Evolutionary conservation across 2,113 vertebrate species (phyloP).

Genomic region (western clawed frog (Xenopus tropicalis)): DNA sequence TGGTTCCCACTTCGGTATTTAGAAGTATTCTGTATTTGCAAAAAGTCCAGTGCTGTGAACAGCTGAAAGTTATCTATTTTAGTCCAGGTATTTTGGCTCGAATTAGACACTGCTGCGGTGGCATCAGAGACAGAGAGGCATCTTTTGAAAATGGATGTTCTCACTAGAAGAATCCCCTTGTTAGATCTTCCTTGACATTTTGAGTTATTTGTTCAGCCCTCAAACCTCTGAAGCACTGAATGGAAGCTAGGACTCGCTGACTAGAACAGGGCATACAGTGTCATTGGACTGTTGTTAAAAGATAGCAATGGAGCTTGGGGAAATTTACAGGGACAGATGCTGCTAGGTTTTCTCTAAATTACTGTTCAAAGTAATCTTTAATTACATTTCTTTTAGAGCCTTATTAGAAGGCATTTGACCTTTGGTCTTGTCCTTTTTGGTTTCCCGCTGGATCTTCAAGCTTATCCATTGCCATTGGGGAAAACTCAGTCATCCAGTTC

Average conservation of each 20-base stretch:
- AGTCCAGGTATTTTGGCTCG: background rate
- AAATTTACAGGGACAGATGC: conserved; percentile 1
- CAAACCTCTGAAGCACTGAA: conserved; percentile 17
- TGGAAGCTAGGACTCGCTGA: conserved; percentile 3
- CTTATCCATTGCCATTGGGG: background rate
- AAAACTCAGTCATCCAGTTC: background rate
- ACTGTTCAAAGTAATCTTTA: conserved; percentile 13
- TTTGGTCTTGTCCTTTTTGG: conserved; percentile 7
- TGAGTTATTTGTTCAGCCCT: conserved; percentile 30
- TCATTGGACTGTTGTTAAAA: conserved; percentile 15
- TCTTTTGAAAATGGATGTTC: conserved; percentile 27
- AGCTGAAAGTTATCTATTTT: conserved; percentile 3
- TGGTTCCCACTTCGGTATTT: background rate
- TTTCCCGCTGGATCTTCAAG: background rate
- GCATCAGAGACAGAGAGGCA: conserved; percentile 13
- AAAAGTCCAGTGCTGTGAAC: background rate
- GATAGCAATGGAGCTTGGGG: background rate
- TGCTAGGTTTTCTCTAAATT: conserved; percentile 12
- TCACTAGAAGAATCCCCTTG: conserved; percentile 23
- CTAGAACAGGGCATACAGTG: conserved; percentile 16
- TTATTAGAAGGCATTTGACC: conserved; percentile 15
- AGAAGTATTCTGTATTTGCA: background rate
- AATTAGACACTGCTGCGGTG: conserved; percentile 17
- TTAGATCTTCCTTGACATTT: conserved; percentile 28
- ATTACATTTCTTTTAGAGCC: conserved; percentile 13